Conservation (phyloP, 2,113 vertebrate genomes). For the Polypterus bichir region DNA sequence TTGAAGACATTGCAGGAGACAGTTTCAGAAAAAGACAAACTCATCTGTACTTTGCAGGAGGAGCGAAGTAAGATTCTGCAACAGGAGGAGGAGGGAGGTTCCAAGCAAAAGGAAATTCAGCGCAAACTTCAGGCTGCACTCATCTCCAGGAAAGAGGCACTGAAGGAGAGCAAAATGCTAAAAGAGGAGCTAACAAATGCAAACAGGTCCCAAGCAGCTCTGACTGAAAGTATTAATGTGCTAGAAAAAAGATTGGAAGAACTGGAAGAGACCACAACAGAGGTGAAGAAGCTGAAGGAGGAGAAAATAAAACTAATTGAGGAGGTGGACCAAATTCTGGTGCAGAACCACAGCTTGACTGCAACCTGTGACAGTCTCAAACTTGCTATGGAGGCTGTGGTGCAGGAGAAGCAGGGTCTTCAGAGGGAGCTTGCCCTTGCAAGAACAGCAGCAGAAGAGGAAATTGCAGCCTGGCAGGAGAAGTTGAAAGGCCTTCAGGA, state of each 20-base stretch:
- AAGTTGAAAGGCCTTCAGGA: conserved; percentile 70
- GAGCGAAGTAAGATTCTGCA: conserved; percentile 55
- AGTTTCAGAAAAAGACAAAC: conserved; percentile 59
- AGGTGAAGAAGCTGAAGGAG: conserved; percentile 47
- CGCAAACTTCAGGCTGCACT: conserved; percentile 90
- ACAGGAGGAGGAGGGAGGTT: conserved; percentile 44
- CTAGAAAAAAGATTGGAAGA: conserved; percentile 45
- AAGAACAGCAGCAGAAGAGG: conserved; percentile 42
- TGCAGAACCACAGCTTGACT: conserved; percentile 70
- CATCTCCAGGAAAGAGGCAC: conserved; percentile 79
- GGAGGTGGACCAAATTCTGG: conserved; percentile 61
- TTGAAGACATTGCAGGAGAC: conserved; percentile 52
- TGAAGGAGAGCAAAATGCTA: conserved; percentile 70
- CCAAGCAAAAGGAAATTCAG: conserved; percentile 67
- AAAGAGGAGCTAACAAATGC: conserved; percentile 58
- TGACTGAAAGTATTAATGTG: conserved; percentile 45
- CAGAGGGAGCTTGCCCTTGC: conserved; percentile 53
- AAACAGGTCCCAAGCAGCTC: conserved; percentile 35
- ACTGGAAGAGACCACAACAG: conserved; percentile 32
- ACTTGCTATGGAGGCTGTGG: conserved; percentile 54
- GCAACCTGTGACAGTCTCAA: conserved; percentile 78
- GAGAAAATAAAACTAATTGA: conserved; percentile 62
- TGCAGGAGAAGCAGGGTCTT: conserved; percentile 62
- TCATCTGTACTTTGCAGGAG: conserved; percentile 54
- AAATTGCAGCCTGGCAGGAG: conserved; percentile 57